These are phyloP conservation scores for Philaenus spumarius DNA, from an alignment of 1,140 invertebrate genomes.

Conservation along the genomic window DNA sequence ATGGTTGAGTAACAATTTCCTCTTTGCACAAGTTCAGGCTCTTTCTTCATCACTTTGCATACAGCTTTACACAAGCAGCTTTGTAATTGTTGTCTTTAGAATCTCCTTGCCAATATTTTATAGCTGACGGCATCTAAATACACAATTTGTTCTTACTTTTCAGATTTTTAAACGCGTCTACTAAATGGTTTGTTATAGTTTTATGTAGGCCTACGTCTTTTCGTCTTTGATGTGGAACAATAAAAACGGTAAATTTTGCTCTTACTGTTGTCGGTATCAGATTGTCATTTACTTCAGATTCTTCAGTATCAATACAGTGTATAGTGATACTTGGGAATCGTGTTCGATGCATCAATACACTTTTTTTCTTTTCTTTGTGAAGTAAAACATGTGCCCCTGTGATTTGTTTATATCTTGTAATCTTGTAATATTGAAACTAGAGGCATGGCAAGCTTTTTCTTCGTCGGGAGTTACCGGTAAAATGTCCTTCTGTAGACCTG, in stretches of 20 bases:
- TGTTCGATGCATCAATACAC: conserved; percentile 48
- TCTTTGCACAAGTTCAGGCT: neutral
- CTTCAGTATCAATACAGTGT: conserved; percentile 44
- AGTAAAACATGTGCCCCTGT: neutral
- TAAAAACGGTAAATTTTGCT: conserved; percentile 52
- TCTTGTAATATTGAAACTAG: conserved; percentile 51
- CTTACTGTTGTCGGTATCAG: too few relatives aligned
- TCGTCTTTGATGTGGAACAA: conserved; percentile 47
- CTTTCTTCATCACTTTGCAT: neutral
- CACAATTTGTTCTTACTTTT: conserved; percentile 1
- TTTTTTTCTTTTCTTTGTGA: conserved; percentile 36
- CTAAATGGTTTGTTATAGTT: neutral
- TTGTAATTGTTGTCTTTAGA: neutral
- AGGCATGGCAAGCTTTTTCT: conserved; percentile 44
- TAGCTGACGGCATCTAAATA: neutral
- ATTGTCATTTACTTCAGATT: too few relatives aligned
- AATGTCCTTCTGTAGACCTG: conserved; percentile 43
- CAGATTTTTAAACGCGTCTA: neutral
- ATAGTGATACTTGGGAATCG: conserved; percentile 49
- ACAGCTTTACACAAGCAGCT: neutral
- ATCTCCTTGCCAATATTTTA: neutral
- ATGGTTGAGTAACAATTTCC: neutral
- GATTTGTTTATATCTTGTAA: conserved; percentile 41
- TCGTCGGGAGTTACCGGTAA: conserved; percentile 47
- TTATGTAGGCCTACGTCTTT: neutral